Conservation (phyloP, 2,797 vertebrate genomes). For the Lates japonicus region DNA sequence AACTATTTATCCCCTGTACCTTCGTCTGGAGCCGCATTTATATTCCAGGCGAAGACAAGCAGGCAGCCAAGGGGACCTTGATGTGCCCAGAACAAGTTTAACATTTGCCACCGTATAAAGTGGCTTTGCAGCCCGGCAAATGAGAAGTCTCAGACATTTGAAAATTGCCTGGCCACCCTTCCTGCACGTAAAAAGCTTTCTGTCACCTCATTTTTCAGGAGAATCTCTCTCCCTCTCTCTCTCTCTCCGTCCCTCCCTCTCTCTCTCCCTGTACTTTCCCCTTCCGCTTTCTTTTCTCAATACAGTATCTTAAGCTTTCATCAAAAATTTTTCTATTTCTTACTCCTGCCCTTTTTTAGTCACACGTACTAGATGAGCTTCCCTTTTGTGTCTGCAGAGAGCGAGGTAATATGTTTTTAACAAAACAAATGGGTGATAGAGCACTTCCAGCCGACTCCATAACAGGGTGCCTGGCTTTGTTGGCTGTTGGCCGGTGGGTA, state of each 20-base stretch:
- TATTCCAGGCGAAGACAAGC: slow-evolving; percentile 66
- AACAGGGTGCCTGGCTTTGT: slow-evolving; percentile 30
- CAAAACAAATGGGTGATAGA: slow-evolving; percentile 49
- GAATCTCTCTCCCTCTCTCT: slow-evolving; percentile 40
- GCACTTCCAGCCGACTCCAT: slow-evolving; percentile 29
- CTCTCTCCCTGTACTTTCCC: neutral
- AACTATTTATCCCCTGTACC: slow-evolving; percentile 35
- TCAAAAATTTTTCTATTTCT: neutral
- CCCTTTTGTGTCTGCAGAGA: slow-evolving; percentile 37
- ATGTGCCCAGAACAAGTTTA: slow-evolving; percentile 79
- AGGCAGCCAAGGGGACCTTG: slow-evolving; percentile 76
- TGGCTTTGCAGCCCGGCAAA: slow-evolving; percentile 74
- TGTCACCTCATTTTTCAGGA: slow-evolving; percentile 80
- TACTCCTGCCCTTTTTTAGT: slow-evolving; percentile 34
- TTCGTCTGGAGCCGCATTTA: slow-evolving; percentile 65
- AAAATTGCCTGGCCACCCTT: slow-evolving; percentile 76
- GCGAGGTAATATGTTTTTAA: slow-evolving; percentile 58
- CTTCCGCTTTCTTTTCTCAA: neutral
- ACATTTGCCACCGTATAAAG: slow-evolving; percentile 78
- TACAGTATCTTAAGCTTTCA: no score
- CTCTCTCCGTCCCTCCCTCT: slow-evolving; percentile 3
- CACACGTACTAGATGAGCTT: slow-evolving; percentile 47
- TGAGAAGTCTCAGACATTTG: slow-evolving; percentile 80
- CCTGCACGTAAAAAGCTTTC: slow-evolving; percentile 75
- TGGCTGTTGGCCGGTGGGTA: slow-evolving; percentile 34